Percentiles rank a stretch among this genome's conserved stretches.
Evolutionary conservation across 2,113 vertebrate genomes (phyloP).

Genomic region (Rattus norvegicus): GRCr8 NC_086029.1:84051001-84051500

Average conservation of each 20-base stretch:
- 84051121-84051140: background rate
- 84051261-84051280: background rate
- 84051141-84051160: background rate
- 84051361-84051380: background rate
- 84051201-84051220: background rate
- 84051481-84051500: background rate
- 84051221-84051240: background rate
- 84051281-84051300: background rate
- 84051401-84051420: background rate
- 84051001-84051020: background rate
- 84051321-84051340: background rate
- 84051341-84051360: background rate
- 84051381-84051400: slow-evolving; percentile 36
- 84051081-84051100: background rate
- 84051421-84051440: background rate
- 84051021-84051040: too few species aligned
- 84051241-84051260: fast-evolving
- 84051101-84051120: background rate
- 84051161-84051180: background rate
- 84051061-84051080: background rate
- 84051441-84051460: background rate
- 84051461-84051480: background rate
- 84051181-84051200: background rate
- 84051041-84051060: too few species aligned
- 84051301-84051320: background rate